Evolutionary conservation across 2,797 vertebrate genomes (phyloP).

Genomic region (Fistularia tabacaria): DNA sequence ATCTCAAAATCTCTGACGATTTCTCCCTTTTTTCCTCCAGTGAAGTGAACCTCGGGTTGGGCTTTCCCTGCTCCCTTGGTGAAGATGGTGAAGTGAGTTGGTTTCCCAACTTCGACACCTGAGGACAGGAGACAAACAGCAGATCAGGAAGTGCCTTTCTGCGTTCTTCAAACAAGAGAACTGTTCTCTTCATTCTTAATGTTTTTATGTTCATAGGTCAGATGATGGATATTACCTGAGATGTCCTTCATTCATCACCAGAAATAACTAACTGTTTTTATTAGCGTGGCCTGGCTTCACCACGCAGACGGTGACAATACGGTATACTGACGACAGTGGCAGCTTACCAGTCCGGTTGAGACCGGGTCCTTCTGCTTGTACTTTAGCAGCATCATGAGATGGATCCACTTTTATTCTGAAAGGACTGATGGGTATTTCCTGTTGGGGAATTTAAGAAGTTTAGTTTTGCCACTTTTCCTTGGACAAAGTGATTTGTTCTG

Average conservation of each 20-base stretch:
- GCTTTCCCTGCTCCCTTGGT: conserved; percentile 93
- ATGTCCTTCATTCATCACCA: neutral
- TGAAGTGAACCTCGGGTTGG: conserved; percentile 84
- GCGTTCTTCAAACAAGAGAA: too few relatives aligned
- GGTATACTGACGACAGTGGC: neutral
- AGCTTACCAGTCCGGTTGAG: conserved; percentile 82
- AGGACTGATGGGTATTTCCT: conserved; percentile 95
- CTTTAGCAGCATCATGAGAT: conserved; percentile 88
- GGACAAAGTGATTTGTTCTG: neutral
- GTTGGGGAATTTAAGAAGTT: conserved; percentile 1
- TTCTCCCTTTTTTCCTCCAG: conserved; percentile 68
- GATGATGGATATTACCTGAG: too few relatives aligned
- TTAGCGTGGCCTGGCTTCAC: too few relatives aligned
- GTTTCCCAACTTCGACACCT: conserved; percentile 89
- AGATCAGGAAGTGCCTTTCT: neutral
- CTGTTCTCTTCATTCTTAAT: too few relatives aligned
- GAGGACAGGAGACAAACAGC: neutral
- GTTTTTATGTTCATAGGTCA: too few relatives aligned
- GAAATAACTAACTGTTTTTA: too few relatives aligned
- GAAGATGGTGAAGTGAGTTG: conserved; percentile 92
- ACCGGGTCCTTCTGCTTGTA: conserved; percentile 89
- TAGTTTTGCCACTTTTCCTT: neutral
- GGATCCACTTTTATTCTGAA: conserved; percentile 96
- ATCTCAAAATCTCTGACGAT: conserved; percentile 89
- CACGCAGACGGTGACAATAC: too few relatives aligned